Evolutionary conservation across 2,113 vertebrate genomes (phyloP), one percentile per base, ranked within the genome.

Genomic region (Esox niger): DNA sequence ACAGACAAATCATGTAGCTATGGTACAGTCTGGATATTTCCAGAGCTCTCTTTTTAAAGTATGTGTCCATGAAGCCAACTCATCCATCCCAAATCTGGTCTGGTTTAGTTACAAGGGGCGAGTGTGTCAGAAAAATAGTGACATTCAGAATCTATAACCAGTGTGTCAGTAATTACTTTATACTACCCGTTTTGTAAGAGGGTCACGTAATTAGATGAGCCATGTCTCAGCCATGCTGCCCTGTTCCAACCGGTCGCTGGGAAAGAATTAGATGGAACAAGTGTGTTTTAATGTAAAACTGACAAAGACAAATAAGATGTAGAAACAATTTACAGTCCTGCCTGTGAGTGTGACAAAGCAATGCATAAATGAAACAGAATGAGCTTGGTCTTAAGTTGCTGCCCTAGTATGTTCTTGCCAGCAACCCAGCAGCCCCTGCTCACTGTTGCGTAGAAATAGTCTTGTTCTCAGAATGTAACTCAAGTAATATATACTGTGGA

Each of bases 301-400:
- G 64, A 61, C 66, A 78, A 66, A 78, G 27, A 61, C 64, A 52
- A 62, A 77, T 70, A 52, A 49, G 46, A 49, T 72, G 68, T 72
- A 47, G 63, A 57, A 71, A 79, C 58, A 79, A 55, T 63, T 73
- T 79, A 77, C 77, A 70, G 76, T 38, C 80, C 75, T 70, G 52
- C 60, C 55, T 69, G 75, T 66, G 76, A 31, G 3, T 61, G 54
- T 46, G 49, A 76, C 66, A 79, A 71, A 61, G 49, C 47, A 63
- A 74, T 64, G 84, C 66, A 75, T 69, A 55, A 77, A 82, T 70
- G 54, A 32, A 66, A 67, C 65, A 70, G 68, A 82, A 78, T 75
- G 74, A 82, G 60, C 46, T 70, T 73, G 88, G 87, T 87, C 69
- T 63, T 73, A 77, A 77, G 69, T 49, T 75, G 69, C 64, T 75